Base-by-base conservation (phyloP, 2,113 vertebrate genomes). In the Anoplopoma fimbria region DNA sequence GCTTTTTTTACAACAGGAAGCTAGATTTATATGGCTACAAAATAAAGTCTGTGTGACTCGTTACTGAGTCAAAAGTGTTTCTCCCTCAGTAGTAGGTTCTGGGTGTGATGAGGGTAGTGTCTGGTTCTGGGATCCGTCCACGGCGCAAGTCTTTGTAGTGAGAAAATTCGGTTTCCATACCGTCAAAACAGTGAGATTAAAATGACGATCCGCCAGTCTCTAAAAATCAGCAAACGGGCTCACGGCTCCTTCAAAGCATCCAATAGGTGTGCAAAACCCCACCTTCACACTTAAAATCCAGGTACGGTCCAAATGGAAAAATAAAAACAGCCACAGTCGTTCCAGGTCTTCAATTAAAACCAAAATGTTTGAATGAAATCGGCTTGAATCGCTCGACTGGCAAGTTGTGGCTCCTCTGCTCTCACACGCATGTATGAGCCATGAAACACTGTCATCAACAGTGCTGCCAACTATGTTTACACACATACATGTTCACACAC, bases 71-170 rank as follows among this genome's bases (percentile, higher is more conserved):
- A 51, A 62, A 42, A 81, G 76, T 77, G 63, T 49, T 91, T 77
- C 69, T 87, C 91, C 84, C 90, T 95, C 95, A 96, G 95, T 96
- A 95, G 95, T 93, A 84, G 88, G 75, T 88, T 91, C 81, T 81
- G 83, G 77, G 60, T 69, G 89, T 53, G 84, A 81, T 42, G 85
- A 86, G 49, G 79, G 87, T 57, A 9, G 84, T 68, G 83, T 80
- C 77, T 10, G 17, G 57, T 74, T 61, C 61, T 42, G 65, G 57
- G 61, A 65, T 72, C 86, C 14, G 21, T 64, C n/a, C 1, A 38
- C 17, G 40, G 53, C 34, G 57, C 31, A 69, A 29, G 73, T 67
- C 45, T 61, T 62, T 42, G 76, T 71, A 75, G 87, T 79, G 69
- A 69, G 23, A 79, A 53, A 68, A 34, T 17, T 33, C 2, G 2